phyloP scores from a whole-genome alignment of 2,113 vertebrate genomes.

The Morone chrysops region DNA sequence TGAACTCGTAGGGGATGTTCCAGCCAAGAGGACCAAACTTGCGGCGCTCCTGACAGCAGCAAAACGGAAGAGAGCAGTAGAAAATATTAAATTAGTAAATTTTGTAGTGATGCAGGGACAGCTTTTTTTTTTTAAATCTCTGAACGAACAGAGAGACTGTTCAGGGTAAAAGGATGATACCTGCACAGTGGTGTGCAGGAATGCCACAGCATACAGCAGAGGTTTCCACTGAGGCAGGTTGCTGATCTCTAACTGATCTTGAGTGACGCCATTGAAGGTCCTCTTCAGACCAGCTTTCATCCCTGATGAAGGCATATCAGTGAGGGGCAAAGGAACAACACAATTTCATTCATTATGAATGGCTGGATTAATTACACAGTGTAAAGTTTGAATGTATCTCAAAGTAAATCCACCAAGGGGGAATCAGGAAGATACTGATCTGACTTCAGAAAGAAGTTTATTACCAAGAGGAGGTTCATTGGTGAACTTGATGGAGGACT shows the following conservation, averaged over 20 bases:
- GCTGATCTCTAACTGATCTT: conserved; percentile 87
- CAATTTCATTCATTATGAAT: too few relatives aligned
- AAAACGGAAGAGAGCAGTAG: background rate
- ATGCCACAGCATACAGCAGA: conserved; percentile 87
- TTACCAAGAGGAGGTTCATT: conserved; percentile 90
- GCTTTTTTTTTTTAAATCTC: background rate
- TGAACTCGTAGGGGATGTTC: conserved; percentile 92
- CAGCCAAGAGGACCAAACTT: conserved; percentile 90
- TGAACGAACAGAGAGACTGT: background rate
- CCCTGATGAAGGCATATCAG: conserved; percentile 69
- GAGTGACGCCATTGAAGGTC: conserved; percentile 85
- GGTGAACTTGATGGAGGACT: conserved; percentile 90
- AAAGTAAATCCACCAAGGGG: background rate
- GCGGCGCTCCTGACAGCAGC: conserved; percentile 83
- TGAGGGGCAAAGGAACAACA: background rate
- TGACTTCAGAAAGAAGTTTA: background rate
- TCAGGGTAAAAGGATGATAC: conserved; percentile 49
- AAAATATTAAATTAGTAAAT: background rate
- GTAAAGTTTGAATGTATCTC: background rate
- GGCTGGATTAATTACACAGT: too few relatives aligned
- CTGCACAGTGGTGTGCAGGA: conserved; percentile 90
- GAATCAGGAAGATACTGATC: too few relatives aligned
- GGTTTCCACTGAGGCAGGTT: conserved; percentile 89
- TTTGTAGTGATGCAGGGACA: too few relatives aligned
- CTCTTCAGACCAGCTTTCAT: conserved; percentile 89